Evolutionary conservation across 2,113 vertebrate genomes (phyloP).

Genomic region (Odontesthes bonariensis): DNA sequence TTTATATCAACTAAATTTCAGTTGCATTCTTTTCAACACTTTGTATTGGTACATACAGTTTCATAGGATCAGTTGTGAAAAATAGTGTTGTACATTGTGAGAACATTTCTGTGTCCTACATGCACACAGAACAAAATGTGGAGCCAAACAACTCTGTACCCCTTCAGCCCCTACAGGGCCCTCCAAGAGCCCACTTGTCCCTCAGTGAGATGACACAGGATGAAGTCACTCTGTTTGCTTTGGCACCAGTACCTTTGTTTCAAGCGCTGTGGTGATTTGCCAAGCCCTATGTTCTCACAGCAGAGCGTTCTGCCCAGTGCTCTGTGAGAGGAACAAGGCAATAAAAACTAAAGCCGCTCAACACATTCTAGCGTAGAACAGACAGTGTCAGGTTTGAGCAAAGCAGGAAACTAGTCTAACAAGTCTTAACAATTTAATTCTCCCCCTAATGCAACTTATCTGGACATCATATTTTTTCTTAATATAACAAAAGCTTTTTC

Average conservation of each 20-base stretch:
- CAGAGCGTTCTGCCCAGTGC: constrained; percentile 32
- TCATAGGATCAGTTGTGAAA: too few species aligned
- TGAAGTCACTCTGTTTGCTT: constrained; percentile 72
- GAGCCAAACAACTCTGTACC: constrained; percentile 27
- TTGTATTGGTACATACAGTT: background rate
- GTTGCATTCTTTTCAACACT: background rate
- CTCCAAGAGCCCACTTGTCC: constrained; percentile 53
- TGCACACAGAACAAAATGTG: background rate
- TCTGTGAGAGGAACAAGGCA: constrained; percentile 33
- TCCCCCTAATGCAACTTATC: too few species aligned
- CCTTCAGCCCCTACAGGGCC: constrained; percentile 18
- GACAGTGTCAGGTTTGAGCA: background rate
- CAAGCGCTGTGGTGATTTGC: constrained; percentile 43
- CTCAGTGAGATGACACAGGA: constrained; percentile 62
- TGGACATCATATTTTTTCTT: background rate
- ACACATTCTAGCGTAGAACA: constrained; percentile 23
- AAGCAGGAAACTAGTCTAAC: constrained; percentile 2
- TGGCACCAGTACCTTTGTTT: constrained; percentile 57
- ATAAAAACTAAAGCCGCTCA: constrained; percentile 40
- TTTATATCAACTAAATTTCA: background rate
- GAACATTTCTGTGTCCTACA: background rate
- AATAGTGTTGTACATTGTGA: too few species aligned
- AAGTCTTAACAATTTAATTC: too few species aligned
- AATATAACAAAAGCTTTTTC: too few species aligned
- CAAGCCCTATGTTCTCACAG: constrained; percentile 57